These are phyloP conservation scores for Seriola rivoliana DNA, from an alignment of 2,113 vertebrate species.

Conservation along the genomic window DNA sequence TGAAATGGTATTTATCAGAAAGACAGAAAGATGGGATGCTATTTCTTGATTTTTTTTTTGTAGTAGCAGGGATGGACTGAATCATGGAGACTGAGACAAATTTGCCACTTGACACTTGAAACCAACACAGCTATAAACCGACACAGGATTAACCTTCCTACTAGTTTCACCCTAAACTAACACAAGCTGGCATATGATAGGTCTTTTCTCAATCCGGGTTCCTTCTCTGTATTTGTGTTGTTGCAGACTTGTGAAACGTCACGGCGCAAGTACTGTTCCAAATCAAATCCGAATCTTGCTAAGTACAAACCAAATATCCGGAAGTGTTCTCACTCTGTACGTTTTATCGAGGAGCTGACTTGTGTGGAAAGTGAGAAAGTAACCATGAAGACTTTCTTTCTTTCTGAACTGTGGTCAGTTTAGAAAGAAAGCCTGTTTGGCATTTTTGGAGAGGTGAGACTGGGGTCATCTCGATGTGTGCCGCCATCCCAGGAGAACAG, in stretches of 20 bases:
- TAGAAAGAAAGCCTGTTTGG: not conserved
- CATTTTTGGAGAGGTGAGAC: not conserved
- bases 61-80: not conserved
- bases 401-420: too few species aligned
- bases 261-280: not conserved
- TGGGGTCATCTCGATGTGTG: too few species aligned
- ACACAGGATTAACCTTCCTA: slow-evolving; percentile 47
- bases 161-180: slow-evolving; percentile 54
- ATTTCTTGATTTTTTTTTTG: slow-evolving; percentile 6
- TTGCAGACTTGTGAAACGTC: too few species aligned
- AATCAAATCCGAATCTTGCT: not conserved
- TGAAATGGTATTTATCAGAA: slow-evolving; percentile 20
- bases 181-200: slow-evolving; percentile 34
- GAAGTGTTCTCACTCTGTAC: too few species aligned
- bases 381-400: too few species aligned
- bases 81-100: not conserved
- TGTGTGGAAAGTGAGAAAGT: too few species aligned
- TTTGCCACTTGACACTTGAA: slow-evolving; percentile 33
- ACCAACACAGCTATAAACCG: slow-evolving; percentile 26
- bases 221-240: too few species aligned
- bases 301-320: not conserved
- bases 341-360: too few species aligned
- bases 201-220: not conserved
- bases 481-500: not conserved
- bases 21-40: slow-evolving; percentile 8